A percentile compares a stretch with the other conserved stretches of the same genome.
These are phyloP conservation scores for Phymanthus crucifer DNA, from an alignment of 92 coral and sea anemone species.

Conservation along the genomic window DNA sequence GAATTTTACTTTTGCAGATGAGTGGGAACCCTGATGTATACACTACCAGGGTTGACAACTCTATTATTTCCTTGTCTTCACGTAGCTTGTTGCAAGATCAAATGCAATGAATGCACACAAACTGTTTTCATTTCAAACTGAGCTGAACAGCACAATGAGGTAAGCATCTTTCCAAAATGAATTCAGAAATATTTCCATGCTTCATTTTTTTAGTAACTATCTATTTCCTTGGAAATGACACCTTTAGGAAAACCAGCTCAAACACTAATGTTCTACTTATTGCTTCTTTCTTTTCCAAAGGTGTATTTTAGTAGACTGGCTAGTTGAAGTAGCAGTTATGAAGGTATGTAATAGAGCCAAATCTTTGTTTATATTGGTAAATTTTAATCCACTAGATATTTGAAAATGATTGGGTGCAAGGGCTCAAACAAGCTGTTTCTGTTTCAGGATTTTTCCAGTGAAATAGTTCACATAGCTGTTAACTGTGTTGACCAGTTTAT, in stretches of 20 bases:
- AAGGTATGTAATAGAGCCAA: slow-evolving; percentile 58
- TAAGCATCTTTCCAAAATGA: slow-evolving; percentile 17
- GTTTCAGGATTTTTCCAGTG: slow-evolving; percentile 84
- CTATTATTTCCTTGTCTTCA: neutral
- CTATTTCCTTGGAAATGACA: too few relatives aligned
- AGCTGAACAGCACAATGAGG: slow-evolving; percentile 97
- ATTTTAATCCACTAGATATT: neutral
- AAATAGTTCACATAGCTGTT: slow-evolving; percentile 92
- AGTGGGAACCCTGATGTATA: neutral
- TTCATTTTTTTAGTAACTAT: too few relatives aligned
- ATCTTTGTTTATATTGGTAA: too few relatives aligned
- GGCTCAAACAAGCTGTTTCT: too few relatives aligned
- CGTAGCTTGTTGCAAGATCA: slow-evolving; percentile 84
- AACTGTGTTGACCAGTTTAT: slow-evolving; percentile 86
- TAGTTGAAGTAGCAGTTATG: slow-evolving; percentile 98
- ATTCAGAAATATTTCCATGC: neutral
- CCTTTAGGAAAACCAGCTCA: too few relatives aligned
- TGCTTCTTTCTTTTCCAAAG: slow-evolving; percentile 30
- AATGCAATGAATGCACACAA: slow-evolving; percentile 68
- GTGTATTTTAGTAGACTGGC: slow-evolving; percentile 96
- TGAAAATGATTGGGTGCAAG: neutral
- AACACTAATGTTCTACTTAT: too few relatives aligned
- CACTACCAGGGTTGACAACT: neutral
- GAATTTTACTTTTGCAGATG: too few relatives aligned
- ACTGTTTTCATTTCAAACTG: slow-evolving; percentile 86